Base-by-base conservation (phyloP, 1,140 invertebrate species). In the Diplogasteroides magnus region DNA sequence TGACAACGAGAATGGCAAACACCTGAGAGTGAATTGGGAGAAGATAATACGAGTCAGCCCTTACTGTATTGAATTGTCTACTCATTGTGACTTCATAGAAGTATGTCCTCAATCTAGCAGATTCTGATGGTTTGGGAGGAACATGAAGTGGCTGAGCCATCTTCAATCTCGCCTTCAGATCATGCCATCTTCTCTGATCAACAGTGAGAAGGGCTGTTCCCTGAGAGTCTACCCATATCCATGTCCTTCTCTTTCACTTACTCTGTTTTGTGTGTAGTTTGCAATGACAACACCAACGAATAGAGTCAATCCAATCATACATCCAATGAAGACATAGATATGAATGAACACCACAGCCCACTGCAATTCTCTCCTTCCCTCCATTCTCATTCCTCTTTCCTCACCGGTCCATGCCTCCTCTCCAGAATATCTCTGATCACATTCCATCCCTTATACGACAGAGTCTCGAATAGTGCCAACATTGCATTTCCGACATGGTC, bases 281-380 rank as follows among this genome's bases (percentile, higher is more conserved):
- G 97, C 96, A 85, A 99, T 98, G 2, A 99, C 96, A 1, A 99
- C 97, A 80, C 96, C 96, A 0, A 99, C 97, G 85, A 99, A 99
- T 55, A 99, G 83, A 0, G 97, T 99, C 31, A 99, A 85, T 14
- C 97, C 97, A 85, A 99, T 98, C 94, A 99, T 97, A 84, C 94
- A 98, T 32, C 97, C 97, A 80, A 99, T 88, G 83, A 99, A 99
- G 70, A 99, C 97, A 82, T 98, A 99, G 61, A 98, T 90, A 81
- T 99, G 97, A 67, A 99, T 97, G 81, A 98, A 99, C 72, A 99
- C 90, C 0, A 94, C 93, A 28, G 82, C 76, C 77, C 77, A 83
- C 37, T 74, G 64, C 61, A 69, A 68, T 25, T 68, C 55, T 67
- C 56, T 15, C 15, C 29, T 23, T 68, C 15, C 13, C 13, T 68